Evolutionary conservation across 2,888 invertebrate species (phyloP), one percentile per base, ranked within the genome.

Genomic region (Amblyjoppa proteus): DNA sequence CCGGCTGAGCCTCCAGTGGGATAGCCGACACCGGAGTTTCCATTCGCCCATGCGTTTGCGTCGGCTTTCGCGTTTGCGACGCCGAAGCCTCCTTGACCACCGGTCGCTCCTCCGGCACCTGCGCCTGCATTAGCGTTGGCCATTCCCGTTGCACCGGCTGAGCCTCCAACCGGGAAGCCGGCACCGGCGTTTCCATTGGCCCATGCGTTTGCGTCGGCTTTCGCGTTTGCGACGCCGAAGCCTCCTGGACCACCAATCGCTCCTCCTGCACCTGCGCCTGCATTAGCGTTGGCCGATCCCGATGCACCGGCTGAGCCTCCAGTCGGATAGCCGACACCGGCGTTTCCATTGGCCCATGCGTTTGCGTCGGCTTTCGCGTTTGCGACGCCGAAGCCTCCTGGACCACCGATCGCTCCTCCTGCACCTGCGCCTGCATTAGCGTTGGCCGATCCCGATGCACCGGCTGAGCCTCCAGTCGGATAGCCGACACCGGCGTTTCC

Each of bases 371-470:
- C 34, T 4, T 34, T 34, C 0, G 34, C 2, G 4, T 6, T 34
- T 34, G 3, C 34, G 3, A 5, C 34, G 58, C 82, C 82, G 3
- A 56, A 49, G 3, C 82, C 82, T 73, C 66, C 74, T 11, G 66
- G 49, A 28, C 49, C 25, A 45, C 34, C 70, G 20, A 58, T 73
- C 13, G 69, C 51, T 16, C 73, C 28, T 31, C 75, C 84, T 51
- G 56, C 28, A 3, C 28, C 28, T 31, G 3, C 38, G 3, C 49
- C 31, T 9, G 87, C 87, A 69, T 70, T 82, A 5, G 88, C 88
- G 28, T 73, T 83, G 3, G 88, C 89, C 28, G 25, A 73, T 2
- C 86, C 88, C 1, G 82, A 51, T 34, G 81, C 88, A 20, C 85
- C 78, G 3, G 80, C 83, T 1, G 68, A 56, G 7, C 68, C 61